Evolutionary conservation across 2,888 invertebrate species (phyloP).

Genomic region (Sinelater perroti): DNA sequence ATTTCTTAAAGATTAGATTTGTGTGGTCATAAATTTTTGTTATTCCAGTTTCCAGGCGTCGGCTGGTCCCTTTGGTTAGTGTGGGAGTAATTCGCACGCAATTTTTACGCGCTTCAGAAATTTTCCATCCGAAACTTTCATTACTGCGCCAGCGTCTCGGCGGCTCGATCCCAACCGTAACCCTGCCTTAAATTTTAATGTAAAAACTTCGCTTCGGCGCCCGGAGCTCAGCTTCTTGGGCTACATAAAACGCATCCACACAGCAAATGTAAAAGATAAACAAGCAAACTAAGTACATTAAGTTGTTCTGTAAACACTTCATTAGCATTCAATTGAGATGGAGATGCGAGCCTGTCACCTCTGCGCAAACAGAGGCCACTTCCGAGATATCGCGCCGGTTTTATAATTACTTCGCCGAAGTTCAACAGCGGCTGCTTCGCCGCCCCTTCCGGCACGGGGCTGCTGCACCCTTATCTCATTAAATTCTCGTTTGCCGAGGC

Average conservation of each 20-base stretch:
- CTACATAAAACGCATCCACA: neutral
- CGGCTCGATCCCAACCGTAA: too few species aligned
- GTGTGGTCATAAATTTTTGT: too few species aligned
- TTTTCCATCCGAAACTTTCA: too few species aligned
- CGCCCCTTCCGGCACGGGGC: conserved; percentile 15
- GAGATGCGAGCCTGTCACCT: conserved; percentile 28
- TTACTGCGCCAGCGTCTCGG: too few species aligned
- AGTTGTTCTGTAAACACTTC: conserved; percentile 24
- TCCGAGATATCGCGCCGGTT: conserved; percentile 25
- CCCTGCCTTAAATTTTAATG: conserved; percentile 11
- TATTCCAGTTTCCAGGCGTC: too few species aligned
- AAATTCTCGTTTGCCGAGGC: conserved; percentile 23
- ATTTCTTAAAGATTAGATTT: too few species aligned
- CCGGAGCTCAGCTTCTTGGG: neutral
- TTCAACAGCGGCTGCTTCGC: conserved; percentile 22
- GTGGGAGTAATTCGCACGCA: too few species aligned
- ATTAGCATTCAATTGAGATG: conserved; percentile 34
- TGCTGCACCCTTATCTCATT: conserved; percentile 27
- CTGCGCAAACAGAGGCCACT: conserved; percentile 25
- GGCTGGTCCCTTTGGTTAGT: too few species aligned
- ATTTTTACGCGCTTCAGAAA: too few species aligned
- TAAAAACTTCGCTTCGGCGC: conserved; percentile 3
- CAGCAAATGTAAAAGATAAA: conserved; percentile 18
- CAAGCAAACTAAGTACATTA: conserved; percentile 22
- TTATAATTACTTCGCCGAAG: conserved; percentile 30